Evolutionary conservation across 2,113 vertebrate genomes (phyloP), one percentile per base, ranked within the genome.

Genomic region (Amblyopsis rosae): DNA sequence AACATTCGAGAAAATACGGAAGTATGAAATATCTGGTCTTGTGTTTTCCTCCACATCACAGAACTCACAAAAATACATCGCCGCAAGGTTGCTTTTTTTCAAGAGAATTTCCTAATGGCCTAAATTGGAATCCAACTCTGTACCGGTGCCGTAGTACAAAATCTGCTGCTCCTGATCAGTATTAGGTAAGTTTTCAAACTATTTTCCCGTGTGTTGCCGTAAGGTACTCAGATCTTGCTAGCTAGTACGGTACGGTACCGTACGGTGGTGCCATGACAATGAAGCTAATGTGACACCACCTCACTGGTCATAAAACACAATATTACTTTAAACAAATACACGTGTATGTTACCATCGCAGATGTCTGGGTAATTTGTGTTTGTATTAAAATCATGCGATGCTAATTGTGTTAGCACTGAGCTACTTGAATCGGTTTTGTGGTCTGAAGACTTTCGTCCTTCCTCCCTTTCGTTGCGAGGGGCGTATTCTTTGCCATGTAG

Each of bases 1-100:
- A 19, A 72, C 49, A 7, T 61, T 87, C 68, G 78, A 17, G 47
- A 73, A 87, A 79, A 85, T 50, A 71, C 86, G 89, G 90, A 90
- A 92, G 84, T 90, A 41, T 75, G 5, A 46, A 76, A 70, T 10
- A 10, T 19, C 26, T 2, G 9, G 1, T 57, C 19, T 45, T 62
- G 67, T 73, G 55, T 69, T 79, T 71, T 72, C 16, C 73, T 70
- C 66, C 51, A 33, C 12, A 26, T 53, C 61, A 11, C 46, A 12
- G 33, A 15, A 16, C 15, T 16, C 3, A 59, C 8, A 55, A 13
- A 54, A 12, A 16, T 13, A 2, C 54, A 0, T 12, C 54, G 66
- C 77, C 77, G 79, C 79, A 63, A 70, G 75, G 78, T 13, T 16
- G 19, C 53, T 1, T 17, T 67, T 2, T 71, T 78, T 78, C 50